phyloP scores from a whole-genome alignment of 2,888 invertebrate species.

The Apeira syringaria region DNA sequence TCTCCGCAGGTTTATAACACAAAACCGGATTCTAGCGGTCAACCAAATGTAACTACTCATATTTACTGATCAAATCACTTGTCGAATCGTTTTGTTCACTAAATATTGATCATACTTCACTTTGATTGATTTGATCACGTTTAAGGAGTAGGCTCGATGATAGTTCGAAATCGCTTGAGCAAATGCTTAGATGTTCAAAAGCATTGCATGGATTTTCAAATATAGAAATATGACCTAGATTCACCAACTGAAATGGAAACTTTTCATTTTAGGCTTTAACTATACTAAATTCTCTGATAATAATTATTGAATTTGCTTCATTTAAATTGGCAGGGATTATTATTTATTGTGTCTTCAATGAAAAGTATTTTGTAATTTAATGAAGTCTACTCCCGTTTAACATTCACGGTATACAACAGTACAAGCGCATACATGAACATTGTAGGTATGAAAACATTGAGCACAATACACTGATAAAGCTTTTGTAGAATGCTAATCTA shows the following conservation, averaged over 20 bases:
- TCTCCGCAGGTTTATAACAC: conserved; percentile 84
- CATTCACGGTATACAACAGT: conserved; percentile 35
- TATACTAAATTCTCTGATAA: conserved; percentile 39
- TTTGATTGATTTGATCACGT: conserved; percentile 65
- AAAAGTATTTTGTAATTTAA: conserved; percentile 54
- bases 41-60: conserved; percentile 83
- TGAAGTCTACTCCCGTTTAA: conserved; percentile 54
- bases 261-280: conserved; percentile 68
- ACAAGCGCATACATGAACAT: conserved; percentile 44
- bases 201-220: conserved; percentile 63
- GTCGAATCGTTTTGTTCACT: conserved; percentile 68
- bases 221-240: conserved; percentile 45
- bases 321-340: conserved; percentile 55
- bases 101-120: conserved; percentile 75
- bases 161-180: conserved; percentile 66
- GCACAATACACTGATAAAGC: conserved; percentile 53
- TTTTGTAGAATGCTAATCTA: conserved; percentile 50
- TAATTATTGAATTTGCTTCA: conserved; percentile 20
- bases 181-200: conserved; percentile 63
- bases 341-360: conserved; percentile 62
- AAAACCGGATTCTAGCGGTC: conserved; percentile 83
- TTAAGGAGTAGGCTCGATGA: conserved; percentile 65
- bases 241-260: conserved; percentile 33
- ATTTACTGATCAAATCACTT: conserved; percentile 77
- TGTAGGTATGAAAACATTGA: conserved; percentile 45